Base-by-base conservation (phyloP, 2,113 vertebrate genomes). In the Menura novaehollandiae region DNA sequence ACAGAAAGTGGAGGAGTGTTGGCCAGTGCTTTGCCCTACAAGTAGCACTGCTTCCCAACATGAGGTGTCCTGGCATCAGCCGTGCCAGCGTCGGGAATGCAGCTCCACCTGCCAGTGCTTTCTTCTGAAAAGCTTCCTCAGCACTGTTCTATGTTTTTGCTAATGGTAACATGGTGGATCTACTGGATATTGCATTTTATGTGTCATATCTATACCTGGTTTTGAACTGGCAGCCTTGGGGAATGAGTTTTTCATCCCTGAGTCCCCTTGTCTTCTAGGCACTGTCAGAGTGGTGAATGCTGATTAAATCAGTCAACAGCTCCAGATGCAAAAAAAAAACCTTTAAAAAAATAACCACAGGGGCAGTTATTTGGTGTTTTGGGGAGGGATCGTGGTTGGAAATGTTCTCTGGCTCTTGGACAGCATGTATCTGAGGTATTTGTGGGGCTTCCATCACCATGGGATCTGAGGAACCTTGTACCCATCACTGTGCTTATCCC, bases 81-180 rank as follows among this genome's bases (percentile, higher is more conserved):
- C 35, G 7, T 0, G 1, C 10, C 13, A 15, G 41, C 7, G 3
- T 2, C 1, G 2, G 74, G 58, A 49, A 28, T 20, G 32, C 2
- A 23, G 8, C 32, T 59, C 52, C 33, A 21, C 15, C 44, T 82
- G 62, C 27, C 41, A 17, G 28, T 49, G 41, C 18, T 76, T 82
- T 28, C 52, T 85, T 69, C 74, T 74, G 51, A 33, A 84, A 77
- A 49, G 8, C 21, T 51, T 86, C 18, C 67, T 88, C 44, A 22
- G 17, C 51, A 35, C 1, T 4, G 11, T 7, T 46, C 37, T 37
- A 0, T 5, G 27, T 53, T 71, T 73, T 66, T 68, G 4, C 56
- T 16, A 26, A 24, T 58, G 26, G 37, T 35, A 51, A 22, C 18
- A 4, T 0, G 1, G 9, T 51, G n/a, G 7, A 63, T 39, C 39